Conservation (phyloP, 2,113 vertebrate genomes). For the Mixornis gularis region DNA sequence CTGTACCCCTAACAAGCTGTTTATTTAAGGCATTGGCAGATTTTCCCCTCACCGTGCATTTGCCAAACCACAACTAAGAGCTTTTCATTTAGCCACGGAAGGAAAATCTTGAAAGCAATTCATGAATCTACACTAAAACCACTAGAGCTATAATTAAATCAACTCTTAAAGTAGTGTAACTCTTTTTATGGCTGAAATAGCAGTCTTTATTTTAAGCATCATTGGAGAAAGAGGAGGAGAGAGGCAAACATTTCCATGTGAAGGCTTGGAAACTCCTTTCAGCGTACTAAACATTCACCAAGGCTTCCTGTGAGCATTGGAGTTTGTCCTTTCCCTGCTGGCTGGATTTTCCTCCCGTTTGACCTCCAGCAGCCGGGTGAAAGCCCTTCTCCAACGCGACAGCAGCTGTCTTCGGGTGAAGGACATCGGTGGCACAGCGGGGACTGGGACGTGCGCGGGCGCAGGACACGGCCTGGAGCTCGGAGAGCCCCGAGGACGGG, state of each 20-base stretch:
- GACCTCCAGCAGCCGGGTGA: background rate
- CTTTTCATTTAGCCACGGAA: background rate
- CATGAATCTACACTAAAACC: background rate
- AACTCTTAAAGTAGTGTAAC: background rate
- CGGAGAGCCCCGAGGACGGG: background rate
- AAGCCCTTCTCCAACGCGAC: background rate
- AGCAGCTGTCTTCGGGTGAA: background rate
- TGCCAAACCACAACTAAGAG: background rate
- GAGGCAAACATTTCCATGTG: background rate
- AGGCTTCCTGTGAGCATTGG: background rate
- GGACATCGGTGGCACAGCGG: background rate
- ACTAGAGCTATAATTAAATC: background rate
- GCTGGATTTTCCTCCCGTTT: background rate
- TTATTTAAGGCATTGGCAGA: background rate
- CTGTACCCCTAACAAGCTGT: background rate
- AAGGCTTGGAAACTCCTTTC: background rate
- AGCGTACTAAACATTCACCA: background rate
- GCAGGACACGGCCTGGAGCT: background rate
- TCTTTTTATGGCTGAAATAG: background rate
- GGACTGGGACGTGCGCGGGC: background rate
- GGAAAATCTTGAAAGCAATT: background rate
- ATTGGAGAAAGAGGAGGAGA: background rate
- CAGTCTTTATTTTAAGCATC: background rate
- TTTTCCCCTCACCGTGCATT: fast-evolving
- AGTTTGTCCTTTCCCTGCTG: background rate